Base-by-base conservation (phyloP, 2,113 vertebrate genomes). In the Forbesichthys papilliferus region DNA sequence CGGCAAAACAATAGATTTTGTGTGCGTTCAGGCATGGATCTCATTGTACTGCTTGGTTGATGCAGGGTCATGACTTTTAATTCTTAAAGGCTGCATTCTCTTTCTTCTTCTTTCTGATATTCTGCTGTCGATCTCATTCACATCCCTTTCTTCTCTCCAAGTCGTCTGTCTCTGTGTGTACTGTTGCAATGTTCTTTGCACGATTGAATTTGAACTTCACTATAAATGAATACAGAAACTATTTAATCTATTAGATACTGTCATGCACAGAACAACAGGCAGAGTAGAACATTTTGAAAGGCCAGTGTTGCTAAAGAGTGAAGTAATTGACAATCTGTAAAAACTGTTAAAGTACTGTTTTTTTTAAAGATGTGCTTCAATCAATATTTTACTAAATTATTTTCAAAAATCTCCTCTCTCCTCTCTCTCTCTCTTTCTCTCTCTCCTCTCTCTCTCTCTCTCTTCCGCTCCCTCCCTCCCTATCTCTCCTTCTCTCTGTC, bases 21-120 rank as follows among this genome's bases (percentile, higher is more conserved):
- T 42, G 74, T 68, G 13, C 12, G 59, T 82, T 89, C 83, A 87
- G 85, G 87, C 85, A 82, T 83, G 84, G 79, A 86, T 86, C 74
- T 81, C n/a, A 57, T 71, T 70, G 66, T 64, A 71, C 69, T 63
- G 48, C 11, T 13, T 52, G 66, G 69, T 75, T 11, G 36, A 73
- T 66, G 61, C 5, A 0, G 69, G 79, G 80, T 84, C 78, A 80
- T 66, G 64, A 65, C 55, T 70, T 70, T 82, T 76, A 74, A 79
- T 74, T 81, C 66, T 82, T 78, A 75, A 86, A 82, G 69, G 72
- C 79, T 77, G 69, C 77, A 63, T 73, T 74, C 61, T 70, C 55
- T 4, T 1, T 5, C 66, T 73, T 48, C 34, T 16, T 69, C 49
- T 54, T 20, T 70, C 70, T 34, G 42, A 18, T 56, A 59, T 9